These are phyloP conservation scores for Antigone vipio DNA, from an alignment of 2,113 vertebrate species.

Conservation along the genomic window DNA sequence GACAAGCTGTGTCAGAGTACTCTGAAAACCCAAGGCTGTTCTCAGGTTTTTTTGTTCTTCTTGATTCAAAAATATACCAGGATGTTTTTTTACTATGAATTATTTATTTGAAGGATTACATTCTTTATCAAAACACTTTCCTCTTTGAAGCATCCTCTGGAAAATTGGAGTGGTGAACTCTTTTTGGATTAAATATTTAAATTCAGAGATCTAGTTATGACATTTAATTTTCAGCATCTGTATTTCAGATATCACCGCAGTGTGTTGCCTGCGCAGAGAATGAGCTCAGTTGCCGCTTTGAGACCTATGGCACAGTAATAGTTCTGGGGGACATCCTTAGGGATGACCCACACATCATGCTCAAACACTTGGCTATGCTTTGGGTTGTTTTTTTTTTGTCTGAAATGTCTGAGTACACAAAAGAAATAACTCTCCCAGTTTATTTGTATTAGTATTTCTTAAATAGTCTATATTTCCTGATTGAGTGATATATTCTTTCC, in stretches of 20 bases:
- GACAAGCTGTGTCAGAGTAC: neutral
- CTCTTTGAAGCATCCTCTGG: neutral
- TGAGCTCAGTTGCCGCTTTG: neutral
- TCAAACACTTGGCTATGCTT: neutral
- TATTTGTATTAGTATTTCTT: neutral
- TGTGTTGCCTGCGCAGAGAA: neutral
- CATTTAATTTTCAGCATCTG: neutral
- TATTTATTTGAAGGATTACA: neutral
- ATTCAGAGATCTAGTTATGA: neutral
- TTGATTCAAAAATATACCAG: neutral
- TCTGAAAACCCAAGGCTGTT: neutral
- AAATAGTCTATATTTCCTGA: neutral
- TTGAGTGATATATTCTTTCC: rapidly evolving
- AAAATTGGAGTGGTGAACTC: neutral
- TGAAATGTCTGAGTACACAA: neutral
- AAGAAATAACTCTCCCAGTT: neutral
- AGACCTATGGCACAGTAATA: neutral
- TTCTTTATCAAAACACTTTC: neutral
- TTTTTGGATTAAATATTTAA: neutral
- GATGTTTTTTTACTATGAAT: neutral
- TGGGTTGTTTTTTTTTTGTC: rapidly evolving
- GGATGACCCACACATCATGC: neutral
- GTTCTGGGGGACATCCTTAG: neutral
- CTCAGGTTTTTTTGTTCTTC: neutral
- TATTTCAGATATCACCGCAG: neutral